These are phyloP conservation scores for Clinocottus analis DNA, from an alignment of 2,113 vertebrate genomes.

Conservation along the genomic window DNA sequence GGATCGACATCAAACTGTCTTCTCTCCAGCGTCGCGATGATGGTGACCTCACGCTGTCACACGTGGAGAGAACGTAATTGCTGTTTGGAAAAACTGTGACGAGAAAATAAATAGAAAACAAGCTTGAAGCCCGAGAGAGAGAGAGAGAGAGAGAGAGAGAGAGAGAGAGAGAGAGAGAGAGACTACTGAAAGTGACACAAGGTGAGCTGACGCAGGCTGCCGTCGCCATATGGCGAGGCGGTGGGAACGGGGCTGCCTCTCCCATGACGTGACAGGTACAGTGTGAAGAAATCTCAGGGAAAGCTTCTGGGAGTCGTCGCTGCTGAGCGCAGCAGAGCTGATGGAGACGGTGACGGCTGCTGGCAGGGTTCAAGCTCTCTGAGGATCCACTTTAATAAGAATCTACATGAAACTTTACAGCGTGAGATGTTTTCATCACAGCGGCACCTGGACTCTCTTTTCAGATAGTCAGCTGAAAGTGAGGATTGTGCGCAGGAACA, in stretches of 20 bases:
- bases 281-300: conserved; percentile 57
- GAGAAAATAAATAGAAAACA: conserved; percentile 24
- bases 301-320: conserved; percentile 50
- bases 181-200: conserved; percentile 48
- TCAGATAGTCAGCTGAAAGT: background rate
- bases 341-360: too few relatives aligned
- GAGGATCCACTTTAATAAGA: conserved; percentile 25
- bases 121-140: conserved; percentile 4
- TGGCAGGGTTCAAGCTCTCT: conserved; percentile 17
- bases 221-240: conserved; percentile 15
- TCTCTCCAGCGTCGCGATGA: conserved; percentile 8
- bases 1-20: conserved; percentile 21
- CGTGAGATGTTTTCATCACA: background rate
- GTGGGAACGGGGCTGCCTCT: conserved; percentile 41
- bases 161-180: conserved; percentile 1
- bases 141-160: background rate
- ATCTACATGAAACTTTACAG: background rate
- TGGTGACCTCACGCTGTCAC: conserved; percentile 26
- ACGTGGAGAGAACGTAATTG: conserved; percentile 45
- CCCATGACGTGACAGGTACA: conserved; percentile 59
- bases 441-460: background rate
- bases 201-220: conserved; percentile 41
- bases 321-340: too few relatives aligned
- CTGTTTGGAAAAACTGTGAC: conserved; percentile 32
- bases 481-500: too few relatives aligned